Evolutionary conservation across 2,113 vertebrate genomes (phyloP).

Genomic region (Malurus melanocephalus): DNA sequence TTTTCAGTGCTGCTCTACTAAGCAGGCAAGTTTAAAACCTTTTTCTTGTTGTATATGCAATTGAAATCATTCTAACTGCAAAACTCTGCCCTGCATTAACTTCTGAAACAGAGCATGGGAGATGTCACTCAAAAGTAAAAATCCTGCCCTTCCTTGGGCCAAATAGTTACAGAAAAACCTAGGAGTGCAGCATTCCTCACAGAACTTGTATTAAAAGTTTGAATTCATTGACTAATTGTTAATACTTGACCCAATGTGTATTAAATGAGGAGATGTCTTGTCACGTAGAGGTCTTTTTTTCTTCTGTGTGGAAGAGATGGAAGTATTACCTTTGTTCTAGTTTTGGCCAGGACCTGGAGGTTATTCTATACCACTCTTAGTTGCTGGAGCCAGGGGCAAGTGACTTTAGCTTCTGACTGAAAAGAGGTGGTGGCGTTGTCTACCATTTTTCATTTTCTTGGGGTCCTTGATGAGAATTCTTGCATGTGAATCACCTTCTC

Average conservation of each 20-base stretch:
- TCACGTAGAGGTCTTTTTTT: neutral
- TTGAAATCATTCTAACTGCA: constrained; percentile 51
- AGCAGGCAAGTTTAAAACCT: constrained; percentile 44
- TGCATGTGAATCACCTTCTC: neutral
- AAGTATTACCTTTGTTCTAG: neutral
- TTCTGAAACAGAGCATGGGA: constrained; percentile 49
- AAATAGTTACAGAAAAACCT: constrained; percentile 39
- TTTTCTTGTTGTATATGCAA: constrained; percentile 51
- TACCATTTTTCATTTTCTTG: rapidly evolving
- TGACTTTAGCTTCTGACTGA: neutral
- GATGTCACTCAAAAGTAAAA: constrained; percentile 50
- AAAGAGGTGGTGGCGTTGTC: neutral
- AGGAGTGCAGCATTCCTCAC: constrained; percentile 16
- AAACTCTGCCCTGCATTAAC: constrained; percentile 20
- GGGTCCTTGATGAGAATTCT: neutral
- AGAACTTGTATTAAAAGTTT: constrained; percentile 17
- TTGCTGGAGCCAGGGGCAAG: neutral
- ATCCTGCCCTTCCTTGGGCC: constrained; percentile 10
- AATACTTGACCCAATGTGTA: neutral
- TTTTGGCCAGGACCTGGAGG: neutral
- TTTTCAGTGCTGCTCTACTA: constrained; percentile 38
- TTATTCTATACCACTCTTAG: neutral
- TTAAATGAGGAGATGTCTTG: constrained; percentile 20
- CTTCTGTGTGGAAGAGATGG: neutral
- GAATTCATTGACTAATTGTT: constrained; percentile 15